These are phyloP conservation scores for Megathymus violae DNA, from an alignment of 1,140 invertebrate genomes.

Conservation along the genomic window DNA sequence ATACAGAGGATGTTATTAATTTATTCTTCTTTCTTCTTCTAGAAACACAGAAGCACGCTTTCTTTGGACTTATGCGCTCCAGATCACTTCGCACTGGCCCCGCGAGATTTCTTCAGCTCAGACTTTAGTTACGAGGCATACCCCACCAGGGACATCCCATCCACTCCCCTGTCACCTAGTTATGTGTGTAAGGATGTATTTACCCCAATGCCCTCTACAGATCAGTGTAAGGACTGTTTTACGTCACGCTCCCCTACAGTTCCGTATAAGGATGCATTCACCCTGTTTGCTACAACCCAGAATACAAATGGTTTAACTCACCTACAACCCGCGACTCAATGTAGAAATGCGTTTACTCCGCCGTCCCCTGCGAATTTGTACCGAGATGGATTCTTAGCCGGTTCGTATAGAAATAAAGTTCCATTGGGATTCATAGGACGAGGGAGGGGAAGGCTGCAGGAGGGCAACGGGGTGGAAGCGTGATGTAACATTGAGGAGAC, in stretches of 20 bases:
- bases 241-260: neutral
- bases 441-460: slow-evolving; percentile 21
- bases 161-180: neutral
- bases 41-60: slow-evolving; percentile 24
- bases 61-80: neutral
- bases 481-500: too few species aligned
- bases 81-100: neutral
- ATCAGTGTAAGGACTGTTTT: neutral
- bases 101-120: neutral
- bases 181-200: neutral
- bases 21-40: neutral
- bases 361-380: neutral
- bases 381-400: slow-evolving; percentile 22
- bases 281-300: too few species aligned
- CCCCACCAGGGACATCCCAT: slow-evolving; percentile 31
- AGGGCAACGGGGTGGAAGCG: neutral
- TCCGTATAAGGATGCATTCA: neutral
- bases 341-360: neutral
- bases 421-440: neutral
- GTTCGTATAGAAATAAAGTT: slow-evolving; percentile 17
- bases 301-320: too few species aligned
- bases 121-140: slow-evolving; percentile 27
- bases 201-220: neutral
- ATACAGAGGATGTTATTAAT: too few species aligned
- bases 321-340: neutral